A percentile compares a stretch with the other conserved stretches of the same genome.
Evolutionary conservation across 1,140 invertebrate genomes (phyloP).

Genomic region (Drosophila pachea): DNA sequence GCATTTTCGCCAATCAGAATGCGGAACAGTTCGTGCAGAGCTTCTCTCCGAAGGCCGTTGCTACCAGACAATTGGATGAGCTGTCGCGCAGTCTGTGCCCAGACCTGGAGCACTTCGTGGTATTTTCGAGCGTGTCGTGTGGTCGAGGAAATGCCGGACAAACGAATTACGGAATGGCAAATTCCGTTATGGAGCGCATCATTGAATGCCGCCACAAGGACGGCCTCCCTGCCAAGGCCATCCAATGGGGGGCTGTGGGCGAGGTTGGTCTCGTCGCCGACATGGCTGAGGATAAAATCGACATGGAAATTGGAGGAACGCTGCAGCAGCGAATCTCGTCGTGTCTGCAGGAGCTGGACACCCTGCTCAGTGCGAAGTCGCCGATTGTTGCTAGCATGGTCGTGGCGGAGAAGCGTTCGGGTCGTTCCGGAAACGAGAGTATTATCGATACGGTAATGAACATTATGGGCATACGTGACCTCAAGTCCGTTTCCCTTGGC

Average conservation of each 20-base stretch:
- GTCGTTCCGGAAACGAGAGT: constrained; percentile 81
- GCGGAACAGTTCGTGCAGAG: constrained; percentile 81
- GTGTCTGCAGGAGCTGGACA: constrained; percentile 85
- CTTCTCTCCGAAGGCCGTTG: constrained; percentile 82
- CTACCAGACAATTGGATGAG: constrained; percentile 83
- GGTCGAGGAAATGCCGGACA: constrained; percentile 94
- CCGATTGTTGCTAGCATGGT: constrained; percentile 89
- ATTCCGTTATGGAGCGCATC: constrained; percentile 87
- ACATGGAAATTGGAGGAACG: constrained; percentile 88
- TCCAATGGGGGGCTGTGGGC: constrained; percentile 86
- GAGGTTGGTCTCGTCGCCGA: constrained; percentile 88
- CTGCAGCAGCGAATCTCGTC: constrained; percentile 90
- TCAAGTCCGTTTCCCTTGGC: constrained; percentile 84
- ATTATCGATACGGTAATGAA: constrained; percentile 84
- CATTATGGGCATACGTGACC: constrained; percentile 82
- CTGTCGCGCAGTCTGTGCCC: constrained; percentile 82
- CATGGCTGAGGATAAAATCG: constrained; percentile 88
- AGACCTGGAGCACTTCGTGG: constrained; percentile 83
- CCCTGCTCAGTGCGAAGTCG: constrained; percentile 84
- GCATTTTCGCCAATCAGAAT: constrained; percentile 83
- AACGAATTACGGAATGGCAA: constrained; percentile 90
- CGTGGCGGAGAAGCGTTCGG: constrained; percentile 85
- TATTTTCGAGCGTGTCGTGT: constrained; percentile 93
- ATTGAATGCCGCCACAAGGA: constrained; percentile 82
- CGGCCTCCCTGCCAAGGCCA: constrained; percentile 83